Evolutionary conservation across 2,113 vertebrate genomes (phyloP), one percentile per base, ranked within the genome.

Genomic region (Aphelocoma coerulescens): DNA sequence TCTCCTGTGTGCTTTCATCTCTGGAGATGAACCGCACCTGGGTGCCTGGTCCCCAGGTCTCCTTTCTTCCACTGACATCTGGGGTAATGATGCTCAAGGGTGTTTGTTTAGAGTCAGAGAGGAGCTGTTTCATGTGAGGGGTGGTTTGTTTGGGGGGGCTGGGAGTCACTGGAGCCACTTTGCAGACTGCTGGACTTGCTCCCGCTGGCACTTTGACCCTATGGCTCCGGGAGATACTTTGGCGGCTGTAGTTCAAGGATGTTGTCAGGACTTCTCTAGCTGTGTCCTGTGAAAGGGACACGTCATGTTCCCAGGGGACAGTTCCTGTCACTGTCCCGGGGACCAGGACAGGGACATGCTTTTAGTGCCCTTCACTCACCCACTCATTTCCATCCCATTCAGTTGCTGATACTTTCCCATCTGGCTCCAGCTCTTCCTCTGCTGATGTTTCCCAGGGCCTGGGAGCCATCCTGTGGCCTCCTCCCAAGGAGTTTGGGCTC

Each of bases 361-460:
- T 61, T 95, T 80, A 91, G 35, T 52, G 73, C 51, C 68, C 89
- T 95, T 91, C 0, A 0, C 72, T 97, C 86, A 63, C 41, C 68
- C 83, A 59, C 76, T 94, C 67, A 81, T 58, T 91, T 77, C 57
- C 52, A 91, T 66, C 46, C 63, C 2, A 0, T 63, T 92, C 18
- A 30, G 65, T 37, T 7, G 13, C 57, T 43, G 68, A 43, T 51
- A 11, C 55, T 90, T 96, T 90, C 62, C 76, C 87, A 79, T 89
- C 63, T 71, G 71, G 55, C 26, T 18, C 19, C 3, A 16, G 41
- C 32, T 94, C 41, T 91, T 93, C 79, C 2, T 7, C 39, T 49
- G 55, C 20, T 80, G 80, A 43, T 77, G 54, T 93, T 95, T 96
- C 89, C 92, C 92, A 93, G 87, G 57, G 44, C 44, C 69, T 1